Base-by-base conservation (phyloP, 2,888 invertebrate genomes). In the Bellardia pandia region DNA sequence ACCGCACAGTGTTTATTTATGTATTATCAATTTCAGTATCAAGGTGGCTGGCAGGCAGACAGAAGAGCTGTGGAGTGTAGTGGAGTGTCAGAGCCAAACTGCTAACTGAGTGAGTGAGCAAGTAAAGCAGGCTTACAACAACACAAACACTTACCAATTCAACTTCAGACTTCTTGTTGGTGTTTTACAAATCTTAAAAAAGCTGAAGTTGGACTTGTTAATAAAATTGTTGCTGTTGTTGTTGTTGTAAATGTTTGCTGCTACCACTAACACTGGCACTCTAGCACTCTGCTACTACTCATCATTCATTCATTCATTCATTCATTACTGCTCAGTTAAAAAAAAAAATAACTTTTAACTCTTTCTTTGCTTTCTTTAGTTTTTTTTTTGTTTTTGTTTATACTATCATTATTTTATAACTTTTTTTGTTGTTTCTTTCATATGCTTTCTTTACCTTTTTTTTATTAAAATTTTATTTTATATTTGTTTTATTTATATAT, bases 1-100 rank as follows among this genome's bases (percentile, higher is more conserved):
- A 88, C 86, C 88, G 86, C 76, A 75, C 85, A 66, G 30, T 90
- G 83, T 71, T 85, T 78, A 60, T 69, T 45, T 66, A 45, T 62
- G 60, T 78, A 71, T 77, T 64, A 77, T 58, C 66, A 74, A 69
- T 76, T 64, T 87, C 40, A 30, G 16, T 62, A 77, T 42, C 42
- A 71, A 81, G 77, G 40, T 51, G 56, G 75, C 74, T 45, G 56
- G 75, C 74, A 78, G 56, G 75, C 74, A 78, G 84, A 23, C 23
- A 78, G 84, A 82, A 85, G 74, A 68, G 37, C 69, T 51, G 37
- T 13, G 45, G 13, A 45, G 45, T 64, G 16, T 30, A 7, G 16
- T 23, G 14, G 40, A 33, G 33, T 45, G 42, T 9, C 33, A 33
- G 30, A 33, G 37, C 11, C 40, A 72, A 48, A 45, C 48, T 14